Evolutionary conservation across 2,113 vertebrate genomes (phyloP), one percentile per base, ranked within the genome.

Genomic region (Rattus rattus): DNA sequence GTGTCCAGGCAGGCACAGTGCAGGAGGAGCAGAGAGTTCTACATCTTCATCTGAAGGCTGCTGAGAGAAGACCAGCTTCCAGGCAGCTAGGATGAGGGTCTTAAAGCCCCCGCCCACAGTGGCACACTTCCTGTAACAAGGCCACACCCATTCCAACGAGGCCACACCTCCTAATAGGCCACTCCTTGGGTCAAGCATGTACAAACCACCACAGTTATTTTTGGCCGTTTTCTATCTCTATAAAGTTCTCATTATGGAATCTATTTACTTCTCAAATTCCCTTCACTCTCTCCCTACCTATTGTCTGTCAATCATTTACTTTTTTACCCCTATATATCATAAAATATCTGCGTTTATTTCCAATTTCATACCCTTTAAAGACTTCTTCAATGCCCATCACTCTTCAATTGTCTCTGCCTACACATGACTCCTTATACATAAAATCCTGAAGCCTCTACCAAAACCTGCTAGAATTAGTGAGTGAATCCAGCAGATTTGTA

Each of bases 301-400:
- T 67, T 12, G 1, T 43, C 3, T 65, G 36, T 56, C 20, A 54
- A 69, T 84, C 36, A 73, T 77, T 36, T 81, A 47, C 52, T 89
- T 87, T 73, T 73, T 91, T 12, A 43, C 13, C 65, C 24, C 49
- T 54, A 39, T 56, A 89, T 65, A 72, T 67, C 36, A 86, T 11
- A 22, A 94, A 69, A 24, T 87, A 17, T 43, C 8, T 92, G 70
- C 76, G 88, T 93, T 94, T 63, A 79, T 67, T 87, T 86, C 49
- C 39, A 77, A 72, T 61, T 49, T 49, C 20, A 63, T 61, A 61
- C 22, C 33, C 72, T 43, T 36, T 33, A 17, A 43, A 24, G 49
- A 1, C 16, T 59, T 91, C 33, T 54, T 90, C 47, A 94, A 93
- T 86, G 36, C 2, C 90, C 91, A 72, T 61, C 20, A 69, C 36